These are phyloP conservation scores for Cuniculus paca DNA, from an alignment of 2,797 vertebrate species.

Conservation along the genomic window DNA sequence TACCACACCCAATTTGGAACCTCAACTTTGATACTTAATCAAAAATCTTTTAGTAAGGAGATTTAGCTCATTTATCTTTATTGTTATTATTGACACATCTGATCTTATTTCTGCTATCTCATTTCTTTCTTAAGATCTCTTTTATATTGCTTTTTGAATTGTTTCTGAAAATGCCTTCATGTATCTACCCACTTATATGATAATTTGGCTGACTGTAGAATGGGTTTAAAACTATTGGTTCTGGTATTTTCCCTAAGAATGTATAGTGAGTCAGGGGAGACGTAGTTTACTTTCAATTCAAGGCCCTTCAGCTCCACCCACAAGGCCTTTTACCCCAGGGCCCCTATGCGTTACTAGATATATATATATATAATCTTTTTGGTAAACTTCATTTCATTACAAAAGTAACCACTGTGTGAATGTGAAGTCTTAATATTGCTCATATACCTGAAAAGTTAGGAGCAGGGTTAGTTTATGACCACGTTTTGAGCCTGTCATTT, in stretches of 20 bases:
- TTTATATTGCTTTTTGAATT: not conserved
- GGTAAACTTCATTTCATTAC: conserved; percentile 53
- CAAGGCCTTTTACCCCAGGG: not conserved
- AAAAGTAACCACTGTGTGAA: conserved; percentile 15
- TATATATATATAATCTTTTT: not conserved
- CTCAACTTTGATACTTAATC: not conserved
- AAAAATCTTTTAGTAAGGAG: conserved; percentile 55
- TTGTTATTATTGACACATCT: not conserved
- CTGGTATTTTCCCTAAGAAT: not conserved
- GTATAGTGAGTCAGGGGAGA: not conserved
- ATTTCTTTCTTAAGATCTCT: conserved; percentile 50
- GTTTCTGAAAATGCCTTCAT: conserved; percentile 60
- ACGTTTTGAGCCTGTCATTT: not conserved
- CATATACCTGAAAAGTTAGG: conserved; percentile 44
- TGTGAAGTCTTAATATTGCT: conserved; percentile 14
- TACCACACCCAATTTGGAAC: not conserved
- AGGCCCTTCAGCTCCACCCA: not conserved
- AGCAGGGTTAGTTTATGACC: not conserved
- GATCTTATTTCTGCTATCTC: conserved; percentile 33
- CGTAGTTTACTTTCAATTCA: not conserved
- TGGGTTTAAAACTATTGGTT: not conserved
- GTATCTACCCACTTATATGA: conserved; percentile 10
- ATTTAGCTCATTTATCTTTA: conserved; percentile 43
- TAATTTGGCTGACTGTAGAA: conserved; percentile 43
- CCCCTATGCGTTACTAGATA: not conserved